Percentiles rank a stretch among this genome's conserved stretches.
Evolutionary conservation across 2,113 vertebrate genomes (phyloP).

Genomic region (Mustelus asterias): DNA sequence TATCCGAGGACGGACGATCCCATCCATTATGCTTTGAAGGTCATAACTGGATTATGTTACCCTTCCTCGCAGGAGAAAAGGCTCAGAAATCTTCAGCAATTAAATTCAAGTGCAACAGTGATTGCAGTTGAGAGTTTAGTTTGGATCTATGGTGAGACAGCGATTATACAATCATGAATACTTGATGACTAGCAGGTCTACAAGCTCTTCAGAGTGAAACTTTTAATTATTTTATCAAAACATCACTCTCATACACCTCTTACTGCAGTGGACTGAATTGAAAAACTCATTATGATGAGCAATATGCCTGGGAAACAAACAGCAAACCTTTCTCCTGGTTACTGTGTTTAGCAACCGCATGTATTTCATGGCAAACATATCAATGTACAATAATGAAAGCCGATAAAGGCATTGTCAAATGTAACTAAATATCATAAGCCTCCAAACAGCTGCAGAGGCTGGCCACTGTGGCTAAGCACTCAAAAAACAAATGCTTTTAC

Average conservation of each 20-base stretch:
- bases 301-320: not conserved
- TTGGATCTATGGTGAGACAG: not conserved
- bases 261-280: not conserved
- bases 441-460: not conserved
- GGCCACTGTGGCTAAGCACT: not conserved
- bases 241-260: not conserved
- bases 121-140: not conserved
- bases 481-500: not conserved
- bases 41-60: not conserved
- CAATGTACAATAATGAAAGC: not conserved
- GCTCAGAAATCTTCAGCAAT: not conserved
- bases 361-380: not conserved
- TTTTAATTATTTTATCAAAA: conserved; percentile 6
- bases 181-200: not conserved
- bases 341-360: not conserved
- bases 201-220: not conserved
- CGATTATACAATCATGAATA: not conserved
- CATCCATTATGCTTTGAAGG: not conserved
- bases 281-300: not conserved
- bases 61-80: not conserved
- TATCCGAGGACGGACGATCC: not conserved
- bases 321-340: not conserved
- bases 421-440: not conserved
- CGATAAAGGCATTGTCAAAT: no score
- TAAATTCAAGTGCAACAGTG: not conserved